A percentile compares a stretch with the other conserved stretches of the same genome.
These are phyloP conservation scores for Parapsyche elsis DNA, from an alignment of 1,140 invertebrate genomes.

Conservation along the genomic window DNA sequence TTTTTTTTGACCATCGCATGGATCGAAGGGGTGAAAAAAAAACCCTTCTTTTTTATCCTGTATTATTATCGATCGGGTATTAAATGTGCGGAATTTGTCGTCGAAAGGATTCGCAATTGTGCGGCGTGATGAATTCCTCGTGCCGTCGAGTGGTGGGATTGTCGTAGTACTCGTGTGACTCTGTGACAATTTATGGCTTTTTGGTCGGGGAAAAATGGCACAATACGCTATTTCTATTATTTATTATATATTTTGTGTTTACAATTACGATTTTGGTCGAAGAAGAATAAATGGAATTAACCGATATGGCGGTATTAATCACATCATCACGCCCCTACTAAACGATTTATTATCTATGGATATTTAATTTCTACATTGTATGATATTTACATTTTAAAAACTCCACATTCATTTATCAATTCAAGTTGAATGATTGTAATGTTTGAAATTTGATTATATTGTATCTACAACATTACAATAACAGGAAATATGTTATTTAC, in stretches of 20 bases:
- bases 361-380: no score
- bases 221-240: conserved; percentile 18
- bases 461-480: no score
- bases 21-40: conserved; percentile 23
- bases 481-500: no score
- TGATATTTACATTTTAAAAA: no score
- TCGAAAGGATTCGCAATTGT: conserved; percentile 39
- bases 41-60: background rate
- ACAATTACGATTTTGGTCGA: background rate
- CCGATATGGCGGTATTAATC: no score
- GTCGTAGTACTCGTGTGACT: conserved; percentile 1
- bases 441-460: no score
- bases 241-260: conserved; percentile 11
- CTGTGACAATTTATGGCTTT: conserved; percentile 41
- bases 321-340: no score
- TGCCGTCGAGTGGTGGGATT: conserved; percentile 45
- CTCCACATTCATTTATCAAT: no score
- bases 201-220: conserved; percentile 35
- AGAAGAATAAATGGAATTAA: background rate
- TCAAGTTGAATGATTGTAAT: no score
- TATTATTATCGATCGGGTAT: conserved; percentile 45
- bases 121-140: conserved; percentile 41
- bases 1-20: no score
- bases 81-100: conserved; percentile 54
- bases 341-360: no score